Percentiles rank a stretch among this genome's conserved stretches.
Evolutionary conservation across 1,140 invertebrate genomes (phyloP).

Genomic region (Dreissena polymorpha): DNA sequence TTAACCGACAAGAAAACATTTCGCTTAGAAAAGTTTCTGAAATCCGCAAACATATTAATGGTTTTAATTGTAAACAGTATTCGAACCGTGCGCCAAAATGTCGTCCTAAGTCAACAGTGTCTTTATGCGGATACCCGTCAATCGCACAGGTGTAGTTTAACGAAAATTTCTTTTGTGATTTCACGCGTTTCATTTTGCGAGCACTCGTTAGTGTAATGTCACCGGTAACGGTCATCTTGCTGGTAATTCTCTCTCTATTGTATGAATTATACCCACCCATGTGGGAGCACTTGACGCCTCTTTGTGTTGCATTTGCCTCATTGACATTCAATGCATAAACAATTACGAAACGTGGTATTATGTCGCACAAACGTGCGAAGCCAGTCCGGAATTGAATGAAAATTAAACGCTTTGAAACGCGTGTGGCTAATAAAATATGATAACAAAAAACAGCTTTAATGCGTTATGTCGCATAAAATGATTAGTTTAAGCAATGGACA

Average conservation of each 20-base stretch:
- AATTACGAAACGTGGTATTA: constrained; percentile 48
- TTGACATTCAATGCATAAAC: constrained; percentile 41
- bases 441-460: no score
- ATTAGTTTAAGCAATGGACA: no score
- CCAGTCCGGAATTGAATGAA: constrained; percentile 38
- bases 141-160: no score
- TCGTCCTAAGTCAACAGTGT: no score
- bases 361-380: constrained; percentile 39
- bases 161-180: background rate
- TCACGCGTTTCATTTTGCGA: background rate
- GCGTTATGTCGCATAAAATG: no score
- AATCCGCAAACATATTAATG: no score
- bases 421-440: constrained; percentile 40
- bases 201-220: constrained; percentile 1
- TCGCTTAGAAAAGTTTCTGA: no score
- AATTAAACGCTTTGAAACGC: constrained; percentile 51
- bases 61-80: no score
- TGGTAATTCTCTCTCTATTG: background rate
- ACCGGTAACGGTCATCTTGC: background rate
- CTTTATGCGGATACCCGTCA: no score
- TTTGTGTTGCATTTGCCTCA: background rate
- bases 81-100: no score
- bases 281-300: background rate
- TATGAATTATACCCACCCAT: background rate
- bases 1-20: no score